Evolutionary conservation across 2,888 invertebrate genomes (phyloP).

Genomic region (Ophion slaviceki): DNA sequence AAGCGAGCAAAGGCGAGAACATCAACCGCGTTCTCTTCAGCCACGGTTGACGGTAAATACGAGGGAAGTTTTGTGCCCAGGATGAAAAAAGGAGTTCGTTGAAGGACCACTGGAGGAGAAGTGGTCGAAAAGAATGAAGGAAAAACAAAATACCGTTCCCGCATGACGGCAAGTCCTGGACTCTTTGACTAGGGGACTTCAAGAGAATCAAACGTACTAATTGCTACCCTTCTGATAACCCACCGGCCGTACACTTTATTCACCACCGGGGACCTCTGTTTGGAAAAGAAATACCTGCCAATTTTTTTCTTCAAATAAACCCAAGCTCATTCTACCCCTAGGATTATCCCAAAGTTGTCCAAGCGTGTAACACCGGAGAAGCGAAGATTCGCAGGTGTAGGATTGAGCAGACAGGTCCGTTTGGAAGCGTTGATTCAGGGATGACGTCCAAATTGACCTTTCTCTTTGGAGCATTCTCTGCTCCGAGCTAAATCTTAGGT

Average conservation of each 20-base stretch:
- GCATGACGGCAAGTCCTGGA: slow-evolving; percentile 33
- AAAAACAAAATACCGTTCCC: slow-evolving; percentile 10
- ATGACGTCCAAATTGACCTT: slow-evolving; percentile 8
- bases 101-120: slow-evolving; percentile 13
- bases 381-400: neutral
- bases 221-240: slow-evolving; percentile 63
- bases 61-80: slow-evolving; percentile 1
- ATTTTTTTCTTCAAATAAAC: neutral
- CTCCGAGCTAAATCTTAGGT: slow-evolving; percentile 18
- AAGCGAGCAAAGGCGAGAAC: slow-evolving; percentile 3
- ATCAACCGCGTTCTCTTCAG: slow-evolving; percentile 8
- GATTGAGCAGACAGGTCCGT: neutral
- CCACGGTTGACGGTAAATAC: slow-evolving; percentile 11
- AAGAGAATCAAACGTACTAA: slow-evolving; percentile 70
- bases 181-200: slow-evolving; percentile 17
- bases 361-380: neutral
- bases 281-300: neutral
- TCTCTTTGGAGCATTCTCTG: neutral
- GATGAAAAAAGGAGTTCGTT: slow-evolving; percentile 30
- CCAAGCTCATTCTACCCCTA: neutral
- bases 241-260: neutral
- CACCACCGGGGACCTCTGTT: slow-evolving; percentile 7
- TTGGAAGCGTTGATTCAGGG: slow-evolving; percentile 11
- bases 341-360: neutral
- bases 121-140: slow-evolving; percentile 9